phyloP scores from a whole-genome alignment of 2,113 vertebrate species.

The Vidua macroura region DNA sequence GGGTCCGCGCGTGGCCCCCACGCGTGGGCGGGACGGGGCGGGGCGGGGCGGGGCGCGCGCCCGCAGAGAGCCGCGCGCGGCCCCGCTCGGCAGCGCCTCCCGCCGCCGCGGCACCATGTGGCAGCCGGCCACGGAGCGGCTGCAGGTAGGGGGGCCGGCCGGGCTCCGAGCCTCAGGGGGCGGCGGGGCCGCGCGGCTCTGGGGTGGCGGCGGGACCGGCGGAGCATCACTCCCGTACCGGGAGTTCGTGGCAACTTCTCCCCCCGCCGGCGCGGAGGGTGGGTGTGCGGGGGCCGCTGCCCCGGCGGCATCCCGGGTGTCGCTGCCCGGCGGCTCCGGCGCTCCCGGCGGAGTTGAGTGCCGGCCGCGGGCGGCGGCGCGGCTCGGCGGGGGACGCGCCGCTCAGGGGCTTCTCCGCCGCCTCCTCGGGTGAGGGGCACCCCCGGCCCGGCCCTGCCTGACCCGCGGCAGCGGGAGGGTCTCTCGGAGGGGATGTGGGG shows the following conservation, averaged over 20 bases:
- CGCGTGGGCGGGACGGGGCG: neutral
- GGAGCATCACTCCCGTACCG: neutral
- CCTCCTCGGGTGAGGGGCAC: neutral
- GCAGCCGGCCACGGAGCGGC: constrained; percentile 93
- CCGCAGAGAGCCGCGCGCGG: no score
- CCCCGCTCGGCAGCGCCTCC: no score
- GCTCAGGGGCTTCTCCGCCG: neutral
- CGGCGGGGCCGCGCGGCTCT: neutral
- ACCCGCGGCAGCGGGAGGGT: neutral
- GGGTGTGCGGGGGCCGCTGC: neutral
- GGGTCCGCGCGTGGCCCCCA: neutral
- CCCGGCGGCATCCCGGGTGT: neutral
- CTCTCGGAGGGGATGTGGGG: neutral
- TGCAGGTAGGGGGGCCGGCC: constrained; percentile 81
- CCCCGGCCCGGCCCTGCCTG: neutral
- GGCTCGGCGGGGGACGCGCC: neutral
- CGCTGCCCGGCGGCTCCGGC: neutral
- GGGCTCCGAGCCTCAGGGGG: neutral
- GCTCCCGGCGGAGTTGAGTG: neutral
- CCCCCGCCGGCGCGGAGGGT: neutral
- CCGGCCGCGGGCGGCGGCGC: neutral
- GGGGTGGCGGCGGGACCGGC: neutral
- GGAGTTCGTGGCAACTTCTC: constrained; percentile 12
- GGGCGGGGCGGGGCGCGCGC: no score
- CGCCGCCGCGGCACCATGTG: constrained; percentile 79